Evolutionary conservation across 2,888 invertebrate genomes (phyloP).

Genomic region (Agriopis leucophaearia): DNA sequence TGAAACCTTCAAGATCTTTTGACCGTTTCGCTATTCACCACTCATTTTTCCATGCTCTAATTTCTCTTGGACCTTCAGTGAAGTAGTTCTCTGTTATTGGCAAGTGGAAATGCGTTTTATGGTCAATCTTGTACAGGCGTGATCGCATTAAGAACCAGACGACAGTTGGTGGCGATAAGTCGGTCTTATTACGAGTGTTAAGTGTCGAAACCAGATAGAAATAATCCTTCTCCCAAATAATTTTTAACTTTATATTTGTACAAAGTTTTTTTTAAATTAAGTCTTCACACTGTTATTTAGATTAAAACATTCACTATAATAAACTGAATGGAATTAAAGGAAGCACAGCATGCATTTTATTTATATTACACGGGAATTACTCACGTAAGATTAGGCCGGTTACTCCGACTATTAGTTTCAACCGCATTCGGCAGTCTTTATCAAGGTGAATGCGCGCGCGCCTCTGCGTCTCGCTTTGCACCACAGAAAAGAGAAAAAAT

Average conservation of each 20-base stretch:
- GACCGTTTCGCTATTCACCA: not conserved
- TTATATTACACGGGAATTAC: too few relatives aligned
- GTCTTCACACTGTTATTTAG: too few relatives aligned
- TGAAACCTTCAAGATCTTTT: not conserved
- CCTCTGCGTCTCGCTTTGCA: too few relatives aligned
- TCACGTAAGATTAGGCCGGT: too few relatives aligned
- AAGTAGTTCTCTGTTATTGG: slow-evolving; percentile 27
- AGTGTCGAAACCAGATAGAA: slow-evolving; percentile 8
- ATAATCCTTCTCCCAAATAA: not conserved
- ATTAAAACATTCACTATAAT: too few relatives aligned
- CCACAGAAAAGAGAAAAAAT: too few relatives aligned
- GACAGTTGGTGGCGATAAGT: slow-evolving; percentile 54
- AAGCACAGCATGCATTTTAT: too few relatives aligned
- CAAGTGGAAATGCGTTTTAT: slow-evolving; percentile 46
- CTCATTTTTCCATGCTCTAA: not conserved
- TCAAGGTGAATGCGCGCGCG: too few relatives aligned
- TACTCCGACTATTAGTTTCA: too few relatives aligned
- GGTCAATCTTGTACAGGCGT: slow-evolving; percentile 55
- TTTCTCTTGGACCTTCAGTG: slow-evolving; percentile 2
- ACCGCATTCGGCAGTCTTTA: too few relatives aligned
- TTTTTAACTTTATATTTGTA: not conserved
- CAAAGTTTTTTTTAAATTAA: too few relatives aligned
- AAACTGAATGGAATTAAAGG: too few relatives aligned
- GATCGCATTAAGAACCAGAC: slow-evolving; percentile 56
- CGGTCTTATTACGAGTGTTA: slow-evolving; percentile 8